phyloP scores from a whole-genome alignment of 2,888 invertebrate species.

The Prenolepis imparis region DNA sequence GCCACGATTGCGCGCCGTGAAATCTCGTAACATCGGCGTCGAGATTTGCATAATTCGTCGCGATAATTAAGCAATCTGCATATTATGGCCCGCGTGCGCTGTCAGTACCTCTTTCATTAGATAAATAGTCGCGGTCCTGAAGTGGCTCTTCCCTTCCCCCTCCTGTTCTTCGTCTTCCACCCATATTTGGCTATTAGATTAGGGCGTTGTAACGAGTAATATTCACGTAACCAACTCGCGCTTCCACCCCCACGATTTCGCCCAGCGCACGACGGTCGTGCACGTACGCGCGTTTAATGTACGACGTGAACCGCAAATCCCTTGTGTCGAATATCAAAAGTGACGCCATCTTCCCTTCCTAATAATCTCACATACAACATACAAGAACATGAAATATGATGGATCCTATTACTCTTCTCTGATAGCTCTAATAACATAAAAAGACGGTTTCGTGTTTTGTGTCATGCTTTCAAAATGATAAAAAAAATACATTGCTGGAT shows the following conservation, averaged over 20 bases:
- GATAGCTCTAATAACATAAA: conserved; percentile 13
- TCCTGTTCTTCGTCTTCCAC: conserved; percentile 65
- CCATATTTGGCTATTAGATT: conserved; percentile 73
- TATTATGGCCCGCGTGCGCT: conserved; percentile 73
- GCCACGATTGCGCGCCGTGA: conserved; percentile 57
- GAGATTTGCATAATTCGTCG: conserved; percentile 79
- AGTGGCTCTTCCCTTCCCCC: conserved; percentile 68
- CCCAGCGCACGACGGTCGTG: conserved; percentile 34
- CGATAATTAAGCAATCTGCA: conserved; percentile 81
- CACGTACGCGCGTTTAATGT: conserved; percentile 46
- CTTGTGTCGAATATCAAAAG: conserved; percentile 55
- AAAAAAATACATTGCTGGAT: neutral
- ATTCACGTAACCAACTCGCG: conserved; percentile 70
- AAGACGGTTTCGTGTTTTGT: neutral
- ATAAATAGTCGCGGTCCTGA: conserved; percentile 75
- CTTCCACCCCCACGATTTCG: conserved; percentile 44
- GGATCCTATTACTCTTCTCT: conserved; percentile 20
- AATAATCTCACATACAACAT: neutral
- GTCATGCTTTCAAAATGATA: neutral
- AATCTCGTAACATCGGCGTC: conserved; percentile 74
- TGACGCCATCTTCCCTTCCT: neutral
- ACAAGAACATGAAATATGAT: conserved; percentile 11
- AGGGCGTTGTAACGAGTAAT: conserved; percentile 76
- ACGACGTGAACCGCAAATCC: conserved; percentile 55
- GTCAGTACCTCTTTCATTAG: conserved; percentile 72